These are phyloP conservation scores for Ahaetulla prasina DNA, from an alignment of 2,113 vertebrate species.

Conservation along the genomic window DNA sequence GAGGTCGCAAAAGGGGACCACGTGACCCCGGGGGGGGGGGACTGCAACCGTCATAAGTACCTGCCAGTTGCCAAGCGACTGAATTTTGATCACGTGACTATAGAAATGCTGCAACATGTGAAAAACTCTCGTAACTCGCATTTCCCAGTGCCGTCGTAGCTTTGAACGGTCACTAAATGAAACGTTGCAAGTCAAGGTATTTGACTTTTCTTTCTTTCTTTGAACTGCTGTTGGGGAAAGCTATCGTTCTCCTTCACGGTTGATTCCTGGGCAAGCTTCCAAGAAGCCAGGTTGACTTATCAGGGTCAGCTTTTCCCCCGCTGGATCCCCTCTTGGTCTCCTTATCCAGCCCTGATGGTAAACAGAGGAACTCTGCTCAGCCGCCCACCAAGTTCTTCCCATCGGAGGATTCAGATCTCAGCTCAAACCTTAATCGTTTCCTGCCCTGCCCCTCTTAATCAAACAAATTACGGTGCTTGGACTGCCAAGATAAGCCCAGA, in stretches of 20 bases:
- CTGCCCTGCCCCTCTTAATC: neutral
- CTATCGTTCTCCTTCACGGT: neutral
- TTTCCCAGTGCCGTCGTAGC: too few species aligned
- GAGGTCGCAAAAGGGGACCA: too few species aligned
- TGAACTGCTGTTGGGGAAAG: neutral
- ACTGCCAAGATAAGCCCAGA: conserved; percentile 10
- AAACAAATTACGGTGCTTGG: neutral
- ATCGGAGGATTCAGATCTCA: neutral
- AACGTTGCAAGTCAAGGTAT: neutral
- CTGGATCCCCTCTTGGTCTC: rapidly evolving
- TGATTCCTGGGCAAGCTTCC: neutral
- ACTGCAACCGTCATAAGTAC: too few species aligned
- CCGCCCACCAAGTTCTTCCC: neutral
- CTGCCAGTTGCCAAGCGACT: too few species aligned
- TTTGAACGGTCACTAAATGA: too few species aligned
- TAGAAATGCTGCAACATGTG: too few species aligned
- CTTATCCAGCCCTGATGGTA: neutral
- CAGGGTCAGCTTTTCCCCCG: neutral
- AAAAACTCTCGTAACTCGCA: too few species aligned
- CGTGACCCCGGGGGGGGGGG: too few species aligned
- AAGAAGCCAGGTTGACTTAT: rapidly evolving
- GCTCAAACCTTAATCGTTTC: conserved; percentile 40
- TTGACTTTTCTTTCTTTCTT: neutral
- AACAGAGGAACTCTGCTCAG: neutral
- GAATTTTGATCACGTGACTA: too few species aligned